Evolutionary conservation across 1,140 invertebrate species (phyloP).

Genomic region (Patella vulgata): DNA sequence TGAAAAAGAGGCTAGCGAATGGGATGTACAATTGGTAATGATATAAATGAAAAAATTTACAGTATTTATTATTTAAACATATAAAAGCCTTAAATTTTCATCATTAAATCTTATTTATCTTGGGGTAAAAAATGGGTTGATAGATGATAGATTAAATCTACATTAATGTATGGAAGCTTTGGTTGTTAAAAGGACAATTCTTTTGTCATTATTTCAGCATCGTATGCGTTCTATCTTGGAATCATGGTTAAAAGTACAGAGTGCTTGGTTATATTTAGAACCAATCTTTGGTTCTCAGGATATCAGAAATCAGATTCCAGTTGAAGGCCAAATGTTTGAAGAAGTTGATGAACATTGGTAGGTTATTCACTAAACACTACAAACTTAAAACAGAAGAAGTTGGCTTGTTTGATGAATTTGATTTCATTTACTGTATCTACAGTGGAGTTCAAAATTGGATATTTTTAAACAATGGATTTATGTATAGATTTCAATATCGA

Average conservation of each 20-base stretch:
- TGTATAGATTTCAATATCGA: too few relatives aligned
- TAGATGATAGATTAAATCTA: too few relatives aligned
- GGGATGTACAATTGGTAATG: constrained; percentile 61
- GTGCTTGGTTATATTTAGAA: constrained; percentile 69
- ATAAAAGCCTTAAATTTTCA: background rate
- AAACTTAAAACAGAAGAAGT: background rate
- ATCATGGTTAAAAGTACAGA: constrained; percentile 68
- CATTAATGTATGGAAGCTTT: too few relatives aligned
- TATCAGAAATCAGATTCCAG: constrained; percentile 66
- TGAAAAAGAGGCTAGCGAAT: constrained; percentile 71
- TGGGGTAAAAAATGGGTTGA: too few relatives aligned
- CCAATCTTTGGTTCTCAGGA: constrained; percentile 67
- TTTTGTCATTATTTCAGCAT: too few relatives aligned
- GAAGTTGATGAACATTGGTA: constrained; percentile 65
- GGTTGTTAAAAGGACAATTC: too few relatives aligned
- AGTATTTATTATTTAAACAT: background rate
- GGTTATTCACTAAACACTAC: too few relatives aligned
- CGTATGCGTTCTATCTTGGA: constrained; percentile 68
- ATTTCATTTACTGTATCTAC: too few relatives aligned
- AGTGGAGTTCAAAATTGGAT: too few relatives aligned
- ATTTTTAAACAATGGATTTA: too few relatives aligned
- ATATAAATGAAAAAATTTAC: too few relatives aligned
- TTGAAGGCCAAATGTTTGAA: constrained; percentile 67
- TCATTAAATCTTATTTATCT: background rate
- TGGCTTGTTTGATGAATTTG: background rate